phyloP scores from a whole-genome alignment of 2,888 invertebrate genomes.

The Fragum fragum region DNA sequence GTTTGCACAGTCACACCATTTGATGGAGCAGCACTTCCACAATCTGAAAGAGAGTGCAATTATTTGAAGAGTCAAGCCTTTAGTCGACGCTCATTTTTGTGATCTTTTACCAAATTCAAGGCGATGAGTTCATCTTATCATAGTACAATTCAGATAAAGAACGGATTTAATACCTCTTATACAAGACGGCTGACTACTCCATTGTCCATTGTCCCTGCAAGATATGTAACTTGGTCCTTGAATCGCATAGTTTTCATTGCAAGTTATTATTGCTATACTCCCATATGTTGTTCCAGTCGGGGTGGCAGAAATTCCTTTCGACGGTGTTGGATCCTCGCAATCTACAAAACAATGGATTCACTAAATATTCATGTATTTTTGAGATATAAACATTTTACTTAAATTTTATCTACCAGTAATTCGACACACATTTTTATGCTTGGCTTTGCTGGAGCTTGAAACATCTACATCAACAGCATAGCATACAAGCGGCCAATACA shows the following conservation, averaged over 20 bases:
- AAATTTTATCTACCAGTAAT: too few species aligned
- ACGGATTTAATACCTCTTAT: not conserved
- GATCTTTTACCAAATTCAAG: not conserved
- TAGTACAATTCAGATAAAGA: too few species aligned
- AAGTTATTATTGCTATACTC: conserved; percentile 17
- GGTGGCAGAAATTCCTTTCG: not conserved
- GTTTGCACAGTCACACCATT: conserved; percentile 9
- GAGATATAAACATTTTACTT: too few species aligned
- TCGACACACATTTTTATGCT: too few species aligned
- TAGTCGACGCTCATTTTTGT: too few species aligned
- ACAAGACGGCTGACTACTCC: conserved; percentile 16
- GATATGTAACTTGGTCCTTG: not conserved
- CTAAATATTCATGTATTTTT: not conserved
- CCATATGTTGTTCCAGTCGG: not conserved
- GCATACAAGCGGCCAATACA: too few species aligned
- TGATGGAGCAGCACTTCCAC: conserved; percentile 16
- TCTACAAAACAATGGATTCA: not conserved
- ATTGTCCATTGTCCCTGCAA: not conserved
- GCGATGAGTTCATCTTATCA: too few species aligned
- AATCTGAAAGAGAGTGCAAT: not conserved
- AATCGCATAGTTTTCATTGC: not conserved
- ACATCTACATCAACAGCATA: too few species aligned
- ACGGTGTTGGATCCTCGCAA: not conserved
- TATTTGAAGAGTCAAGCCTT: not conserved
- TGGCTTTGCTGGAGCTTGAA: too few species aligned